Conservation (phyloP, 1,140 invertebrate genomes). For the Leptinotarsa texana region DNA sequence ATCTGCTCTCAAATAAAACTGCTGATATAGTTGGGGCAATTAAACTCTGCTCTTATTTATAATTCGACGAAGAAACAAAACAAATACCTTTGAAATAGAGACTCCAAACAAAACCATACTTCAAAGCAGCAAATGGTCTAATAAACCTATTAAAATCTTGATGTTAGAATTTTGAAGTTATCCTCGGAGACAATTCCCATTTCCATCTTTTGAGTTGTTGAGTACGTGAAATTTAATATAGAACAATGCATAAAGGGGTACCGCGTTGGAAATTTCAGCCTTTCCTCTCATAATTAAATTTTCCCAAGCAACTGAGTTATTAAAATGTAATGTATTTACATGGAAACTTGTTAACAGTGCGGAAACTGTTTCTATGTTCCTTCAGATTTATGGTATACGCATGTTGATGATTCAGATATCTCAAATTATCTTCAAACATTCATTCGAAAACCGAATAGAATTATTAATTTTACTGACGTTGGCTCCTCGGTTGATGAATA, state of each 20-base stretch:
- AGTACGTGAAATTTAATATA: not conserved
- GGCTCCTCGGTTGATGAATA: too few relatives aligned
- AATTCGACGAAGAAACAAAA: too few relatives aligned
- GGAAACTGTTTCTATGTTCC: not conserved
- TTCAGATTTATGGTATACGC: constrained; percentile 1
- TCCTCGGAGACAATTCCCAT: not conserved
- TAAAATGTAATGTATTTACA: constrained; percentile 9
- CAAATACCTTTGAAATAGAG: too few relatives aligned
- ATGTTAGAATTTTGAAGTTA: not conserved
- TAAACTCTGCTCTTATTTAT: too few relatives aligned
- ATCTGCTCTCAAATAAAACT: too few relatives aligned
- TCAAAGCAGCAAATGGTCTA: too few relatives aligned
- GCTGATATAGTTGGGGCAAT: too few relatives aligned
- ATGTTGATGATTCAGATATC: not conserved
- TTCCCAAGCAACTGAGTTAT: constrained; percentile 5
- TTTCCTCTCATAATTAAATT: constrained; percentile 6
- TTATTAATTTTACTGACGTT: too few relatives aligned
- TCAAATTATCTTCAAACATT: not conserved
- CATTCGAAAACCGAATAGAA: not conserved
- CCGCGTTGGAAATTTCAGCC: not conserved
- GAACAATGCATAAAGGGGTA: constrained; percentile 4
- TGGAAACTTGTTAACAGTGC: not conserved
- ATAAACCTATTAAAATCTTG: not conserved
- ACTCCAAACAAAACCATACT: too few relatives aligned
- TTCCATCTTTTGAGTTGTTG: not conserved